phyloP scores from a whole-genome alignment of 2,113 vertebrate genomes.

The Cavia porcellus region DNA sequence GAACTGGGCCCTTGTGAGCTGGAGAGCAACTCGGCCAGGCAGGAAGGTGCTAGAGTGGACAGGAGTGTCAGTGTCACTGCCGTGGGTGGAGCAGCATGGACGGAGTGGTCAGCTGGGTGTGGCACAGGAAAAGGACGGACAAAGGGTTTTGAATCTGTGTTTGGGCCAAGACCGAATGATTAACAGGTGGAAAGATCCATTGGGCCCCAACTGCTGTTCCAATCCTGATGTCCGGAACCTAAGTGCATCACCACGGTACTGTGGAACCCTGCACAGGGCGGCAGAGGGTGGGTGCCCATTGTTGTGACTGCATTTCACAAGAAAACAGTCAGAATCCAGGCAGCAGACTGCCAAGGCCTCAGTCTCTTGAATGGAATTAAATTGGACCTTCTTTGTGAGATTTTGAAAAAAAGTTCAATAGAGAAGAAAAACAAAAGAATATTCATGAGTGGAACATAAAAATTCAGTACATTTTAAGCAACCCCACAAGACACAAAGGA shows the following conservation, averaged over 20 bases:
- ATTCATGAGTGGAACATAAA: not conserved
- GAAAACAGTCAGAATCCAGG: not conserved
- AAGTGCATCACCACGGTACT: not conserved
- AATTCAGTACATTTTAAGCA: not conserved
- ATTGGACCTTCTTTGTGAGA: not conserved
- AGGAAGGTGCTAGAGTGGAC: not conserved
- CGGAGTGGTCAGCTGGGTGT: rapidly evolving
- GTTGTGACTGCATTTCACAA: not conserved
- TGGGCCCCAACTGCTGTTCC: not conserved
- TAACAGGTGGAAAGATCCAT: not conserved
- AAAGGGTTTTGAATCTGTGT: not conserved
- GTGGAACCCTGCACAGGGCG: not conserved
- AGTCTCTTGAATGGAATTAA: not conserved
- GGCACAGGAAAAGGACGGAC: not conserved
- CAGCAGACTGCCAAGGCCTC: not conserved
- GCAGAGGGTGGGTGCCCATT: not conserved
- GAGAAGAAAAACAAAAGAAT: not conserved
- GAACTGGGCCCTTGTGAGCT: not conserved
- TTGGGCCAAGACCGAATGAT: not conserved
- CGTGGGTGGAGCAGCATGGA: not conserved
- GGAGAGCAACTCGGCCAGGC: rapidly evolving
- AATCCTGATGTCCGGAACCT: not conserved
- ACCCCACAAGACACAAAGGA: not conserved
- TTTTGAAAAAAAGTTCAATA: constrained; percentile 14
- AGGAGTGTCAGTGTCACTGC: not conserved